Conservation (phyloP, 2,888 invertebrate species). For the Aporophyla lueneburgensis region DNA sequence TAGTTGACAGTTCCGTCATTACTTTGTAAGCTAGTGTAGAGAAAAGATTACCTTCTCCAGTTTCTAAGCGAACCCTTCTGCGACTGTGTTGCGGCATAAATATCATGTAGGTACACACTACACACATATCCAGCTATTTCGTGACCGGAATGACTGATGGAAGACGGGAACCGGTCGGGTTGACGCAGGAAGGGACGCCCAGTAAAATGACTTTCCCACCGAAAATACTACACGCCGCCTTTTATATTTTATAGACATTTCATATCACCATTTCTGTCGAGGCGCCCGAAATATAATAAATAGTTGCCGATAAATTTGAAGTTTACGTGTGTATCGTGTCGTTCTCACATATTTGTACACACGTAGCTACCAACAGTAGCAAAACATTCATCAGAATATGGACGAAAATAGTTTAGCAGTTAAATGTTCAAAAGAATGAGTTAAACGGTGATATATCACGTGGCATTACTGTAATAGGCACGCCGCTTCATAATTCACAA, state of each 20-base stretch:
- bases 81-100: constrained; percentile 58
- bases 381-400: constrained; percentile 27
- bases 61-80: constrained; percentile 55
- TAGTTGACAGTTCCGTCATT: constrained; percentile 35
- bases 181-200: constrained; percentile 63
- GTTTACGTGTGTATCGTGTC: constrained; percentile 49
- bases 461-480: constrained; percentile 33
- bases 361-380: constrained; percentile 9
- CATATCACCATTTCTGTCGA: constrained; percentile 65
- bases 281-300: constrained; percentile 58
- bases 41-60: constrained; percentile 58
- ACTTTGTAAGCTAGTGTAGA: constrained; percentile 47
- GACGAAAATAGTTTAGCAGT: constrained; percentile 1
- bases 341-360: constrained; percentile 36
- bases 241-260: constrained; percentile 68
- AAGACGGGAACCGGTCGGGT: constrained; percentile 63
- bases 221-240: constrained; percentile 68
- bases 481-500: constrained; percentile 52
- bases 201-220: constrained; percentile 73
- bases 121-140: constrained; percentile 65
- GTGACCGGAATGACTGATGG: constrained; percentile 77
- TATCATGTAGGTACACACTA: constrained; percentile 60
- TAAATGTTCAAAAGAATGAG: constrained; percentile 30
- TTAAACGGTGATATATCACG: constrained; percentile 21
- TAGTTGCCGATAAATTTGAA: constrained; percentile 55